Evolutionary conservation across 2,888 invertebrate species (phyloP), one percentile per base, ranked within the genome.

Genomic region (Hanleya hanleyi): DNA sequence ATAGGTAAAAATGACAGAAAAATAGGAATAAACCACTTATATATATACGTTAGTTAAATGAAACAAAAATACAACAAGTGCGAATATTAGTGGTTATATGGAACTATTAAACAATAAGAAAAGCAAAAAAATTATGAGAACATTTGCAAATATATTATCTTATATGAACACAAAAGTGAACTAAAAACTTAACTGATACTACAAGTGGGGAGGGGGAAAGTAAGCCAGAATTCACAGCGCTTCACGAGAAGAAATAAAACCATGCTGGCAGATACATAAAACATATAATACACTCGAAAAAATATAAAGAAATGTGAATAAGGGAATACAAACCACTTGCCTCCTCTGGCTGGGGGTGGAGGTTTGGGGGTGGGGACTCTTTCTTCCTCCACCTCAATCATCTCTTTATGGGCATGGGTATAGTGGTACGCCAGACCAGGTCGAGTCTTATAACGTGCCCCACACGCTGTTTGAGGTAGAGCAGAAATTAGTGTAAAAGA

Each of bases 351-450:
- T 65, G 81, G 76, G 65, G 78, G 72, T 50, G 75, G 76, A 36
- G 79, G 77, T 68, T 61, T 83, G 83, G 41, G 85, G 85, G 26
- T 84, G 83, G 2, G 82, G 82, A 37, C 57, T 57, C 57, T 22
- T 26, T 57, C 57, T 57, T 78, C 80, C 51, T 86, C 84, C 22
- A 83, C 84, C 41, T 87, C 86, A 74, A 84, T 78, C 78, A 84
- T 81, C 65, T 86, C 86, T 68, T 86, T 86, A 80, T 96, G 96
- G 89, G 96, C 95, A 93, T 97, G 97, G 89, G 95, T 95, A 93
- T 95, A 96, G 94, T 98, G 97, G 93, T 97, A 97, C 86, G 96
- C 96, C 90, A 98, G 94, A 83, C 97, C 97, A 83, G 97, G 97
- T 84, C 97, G 94, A 81, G 97, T 97, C 94, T 98, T 97, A 94